These are phyloP conservation scores for Tipula vernalis DNA, from an alignment of 2,888 invertebrate genomes.

Conservation along the genomic window DNA sequence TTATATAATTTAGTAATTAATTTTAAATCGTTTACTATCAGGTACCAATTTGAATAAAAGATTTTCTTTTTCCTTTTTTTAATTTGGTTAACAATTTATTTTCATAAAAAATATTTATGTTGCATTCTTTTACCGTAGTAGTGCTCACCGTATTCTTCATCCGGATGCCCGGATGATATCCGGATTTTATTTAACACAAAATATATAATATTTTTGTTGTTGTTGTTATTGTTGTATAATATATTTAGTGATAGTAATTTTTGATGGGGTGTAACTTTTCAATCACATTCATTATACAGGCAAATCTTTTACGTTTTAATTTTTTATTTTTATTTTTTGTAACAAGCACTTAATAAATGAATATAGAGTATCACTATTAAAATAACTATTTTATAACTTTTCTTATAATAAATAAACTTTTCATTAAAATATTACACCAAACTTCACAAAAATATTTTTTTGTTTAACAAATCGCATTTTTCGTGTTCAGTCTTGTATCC, in stretches of 20 bases:
- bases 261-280: background rate
- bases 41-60: slow-evolving; percentile 8
- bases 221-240: background rate
- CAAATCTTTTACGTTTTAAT: background rate
- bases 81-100: slow-evolving; percentile 8
- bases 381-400: background rate
- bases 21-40: slow-evolving; percentile 1
- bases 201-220: background rate
- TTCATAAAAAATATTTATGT: background rate
- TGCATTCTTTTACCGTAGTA: background rate
- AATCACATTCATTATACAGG: background rate
- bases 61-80: background rate
- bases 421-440: background rate
- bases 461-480: background rate
- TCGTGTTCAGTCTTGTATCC: background rate
- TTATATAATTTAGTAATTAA: background rate
- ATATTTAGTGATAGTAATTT: background rate
- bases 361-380: background rate
- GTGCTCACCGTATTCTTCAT: slow-evolving; percentile 6
- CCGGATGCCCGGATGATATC: slow-evolving; percentile 4
- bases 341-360: background rate
- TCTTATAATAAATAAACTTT: background rate
- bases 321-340: background rate
- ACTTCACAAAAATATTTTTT: background rate
- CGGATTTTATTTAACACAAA: background rate